A percentile compares a stretch with the other conserved stretches of the same genome.
phyloP scores from a whole-genome alignment of 2,797 vertebrate genomes.

The Yasuhikotakia modesta region DNA sequence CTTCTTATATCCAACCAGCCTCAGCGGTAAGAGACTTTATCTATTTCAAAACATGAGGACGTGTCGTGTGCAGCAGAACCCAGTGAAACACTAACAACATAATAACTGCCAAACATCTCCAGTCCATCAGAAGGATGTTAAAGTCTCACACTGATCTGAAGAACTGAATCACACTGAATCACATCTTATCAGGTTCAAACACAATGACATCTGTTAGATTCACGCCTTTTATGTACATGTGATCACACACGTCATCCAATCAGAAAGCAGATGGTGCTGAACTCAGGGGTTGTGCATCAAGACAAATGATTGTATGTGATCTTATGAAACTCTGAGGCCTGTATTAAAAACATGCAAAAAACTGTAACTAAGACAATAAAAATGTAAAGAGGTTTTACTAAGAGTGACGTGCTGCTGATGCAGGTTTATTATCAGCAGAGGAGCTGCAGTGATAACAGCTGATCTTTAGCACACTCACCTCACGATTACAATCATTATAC shows the following conservation, averaged over 20 bases:
- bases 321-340: no score
- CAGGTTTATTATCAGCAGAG: conserved; percentile 58
- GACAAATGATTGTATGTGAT: no score
- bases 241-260: conserved; percentile 31
- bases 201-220: conserved; percentile 28
- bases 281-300: no score
- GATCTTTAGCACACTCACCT: conserved; percentile 53
- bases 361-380: no score
- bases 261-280: no score
- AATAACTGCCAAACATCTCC: conserved; percentile 55
- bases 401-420: no score
- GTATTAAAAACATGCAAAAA: no score
- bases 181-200: conserved; percentile 40
- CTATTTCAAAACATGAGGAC: neutral
- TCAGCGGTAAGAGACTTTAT: neutral
- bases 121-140: conserved; percentile 42
- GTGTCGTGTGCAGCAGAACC: neutral
- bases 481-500: conserved; percentile 60
- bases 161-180: conserved; percentile 19
- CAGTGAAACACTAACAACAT: conserved; percentile 57
- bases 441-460: conserved; percentile 55
- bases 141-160: conserved; percentile 41
- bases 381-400: no score
- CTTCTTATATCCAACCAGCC: neutral
- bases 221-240: conserved; percentile 44